Percentiles rank a stretch among this genome's conserved stretches.
phyloP scores from a whole-genome alignment of 2,113 vertebrate genomes.

The Corvus cornix region DNA sequence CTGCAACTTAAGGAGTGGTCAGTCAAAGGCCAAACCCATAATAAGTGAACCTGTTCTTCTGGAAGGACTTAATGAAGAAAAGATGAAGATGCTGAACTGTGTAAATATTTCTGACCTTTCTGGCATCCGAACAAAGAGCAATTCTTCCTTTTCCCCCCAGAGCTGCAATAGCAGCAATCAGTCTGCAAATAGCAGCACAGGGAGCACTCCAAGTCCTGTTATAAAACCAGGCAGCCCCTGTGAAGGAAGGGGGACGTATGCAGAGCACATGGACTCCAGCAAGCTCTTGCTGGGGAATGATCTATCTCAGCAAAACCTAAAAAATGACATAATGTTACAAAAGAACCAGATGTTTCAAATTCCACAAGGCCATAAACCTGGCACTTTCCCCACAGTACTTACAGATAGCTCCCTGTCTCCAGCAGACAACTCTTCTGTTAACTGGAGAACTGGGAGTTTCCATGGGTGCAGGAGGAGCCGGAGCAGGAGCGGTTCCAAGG shows the following conservation, averaged over 20 bases:
- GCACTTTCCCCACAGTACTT: constrained; percentile 85
- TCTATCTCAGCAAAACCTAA: constrained; percentile 37
- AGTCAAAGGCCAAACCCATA: constrained; percentile 23
- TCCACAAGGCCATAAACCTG: constrained; percentile 84
- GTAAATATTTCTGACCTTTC: constrained; percentile 70
- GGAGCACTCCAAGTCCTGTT: constrained; percentile 71
- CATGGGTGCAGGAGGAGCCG: constrained; percentile 74
- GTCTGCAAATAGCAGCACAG: constrained; percentile 77
- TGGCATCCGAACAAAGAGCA: constrained; percentile 36
- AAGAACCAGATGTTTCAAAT: constrained; percentile 77
- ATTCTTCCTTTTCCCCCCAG: constrained; percentile 59
- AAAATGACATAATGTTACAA: constrained; percentile 48
- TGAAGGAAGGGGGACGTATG: neutral
- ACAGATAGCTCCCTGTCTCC: constrained; percentile 61
- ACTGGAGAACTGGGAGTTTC: constrained; percentile 87
- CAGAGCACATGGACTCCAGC: constrained; percentile 15
- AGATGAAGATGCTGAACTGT: constrained; percentile 65
- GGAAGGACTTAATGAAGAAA: constrained; percentile 73
- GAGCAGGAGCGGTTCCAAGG: constrained; percentile 52
- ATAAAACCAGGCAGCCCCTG: constrained; percentile 29
- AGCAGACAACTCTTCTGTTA: constrained; percentile 71
- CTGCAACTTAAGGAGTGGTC: constrained; percentile 47
- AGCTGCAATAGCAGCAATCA: constrained; percentile 72
- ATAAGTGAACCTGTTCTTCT: constrained; percentile 75
- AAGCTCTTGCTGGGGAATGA: constrained; percentile 40